Evolutionary conservation across 2,888 invertebrate genomes (phyloP), one percentile per base, ranked within the genome.

Genomic region (Pogonocherus hispidulus): DNA sequence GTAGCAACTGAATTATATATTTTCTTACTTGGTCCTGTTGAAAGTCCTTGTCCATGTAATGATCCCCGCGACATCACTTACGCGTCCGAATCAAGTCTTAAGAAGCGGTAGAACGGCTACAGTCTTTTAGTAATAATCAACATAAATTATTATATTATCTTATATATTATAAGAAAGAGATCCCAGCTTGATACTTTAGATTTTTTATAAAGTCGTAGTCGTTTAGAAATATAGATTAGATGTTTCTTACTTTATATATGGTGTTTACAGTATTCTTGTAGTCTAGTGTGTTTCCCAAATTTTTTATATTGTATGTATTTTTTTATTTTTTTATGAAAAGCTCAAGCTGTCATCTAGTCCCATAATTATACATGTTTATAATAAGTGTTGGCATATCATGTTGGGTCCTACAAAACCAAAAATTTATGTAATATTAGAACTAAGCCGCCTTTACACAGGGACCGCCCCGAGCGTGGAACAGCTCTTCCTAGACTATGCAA

Each of bases 301-400:
- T 84, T 84, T 84, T 84, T 84, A 84, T 84, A 84, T 82, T 81
- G 80, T 84, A 83, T 84, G 84, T 85, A 84, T 85, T 85, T 85
- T 80, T 85, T 85, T 85, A 85, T 85, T 85, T 85, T 85, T 85
- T 84, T 85, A 85, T 84, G 81, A 83, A 82, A 82, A 84, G 85
- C 85, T 85, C 85, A 85, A 85, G 84, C 84, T 84, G 82, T 84
- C 84, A 84, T 85, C 85, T 85, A 85, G 85, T 85, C 85, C 84
- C 84, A 80, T 79, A 71, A 79, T 77, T 75, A 76, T 77, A 77
- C 74, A 79, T 75, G 75, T 76, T 73, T 75, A 73, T 76, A 76
- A 78, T 79, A 79, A 80, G 78, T 84, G 83, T 83, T 84, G 83
- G 84, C 85, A 85, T 85, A 85, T 85, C 85, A 85, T 81, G 76